Base-by-base conservation (phyloP, 2,888 invertebrate genomes). In the Agrotis clavis region DNA sequence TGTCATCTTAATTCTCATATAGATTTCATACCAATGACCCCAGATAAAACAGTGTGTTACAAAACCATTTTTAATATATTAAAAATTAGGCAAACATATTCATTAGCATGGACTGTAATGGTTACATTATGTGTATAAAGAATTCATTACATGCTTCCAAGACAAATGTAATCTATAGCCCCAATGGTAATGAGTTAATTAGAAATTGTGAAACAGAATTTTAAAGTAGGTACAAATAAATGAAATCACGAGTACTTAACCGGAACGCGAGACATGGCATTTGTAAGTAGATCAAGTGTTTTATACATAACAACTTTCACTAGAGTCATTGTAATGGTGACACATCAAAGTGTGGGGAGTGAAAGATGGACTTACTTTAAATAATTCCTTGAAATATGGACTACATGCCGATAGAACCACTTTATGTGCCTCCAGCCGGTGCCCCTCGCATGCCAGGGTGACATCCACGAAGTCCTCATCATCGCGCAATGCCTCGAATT, bases 391-490 rank as follows among this genome's bases (percentile, higher is more conserved):
- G 96, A 98, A 98, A 96, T 98, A 98, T 87, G 98, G 98, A 96
- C 98, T 98, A 96, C 98, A 98, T 86, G 98, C 98, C 82, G 98
- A 98, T 85, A 98, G 97, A 89, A 98, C 98, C 94, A 98, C 97
- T 97, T 98, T 98, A 96, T 98, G 98, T 87, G 98, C 98, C 96
- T 98, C 98, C 91, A 98, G 96, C 92, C 97, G 97, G 94, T 98
- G 97, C 87, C 98, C 98, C 92, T 98, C 98, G 96, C 98, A 98
- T 90, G 98, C 98, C 93, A 98, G 97, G 89, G 98, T 98, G 92
- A 98, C 98, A 97, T 98, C 98, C 92, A 98, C 98, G 96, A 98
- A 98, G 96, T 98, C 98, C 97, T 98, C 98, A 96, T 98, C 98
- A 96, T 98, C 98, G 93, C 98, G 97, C 91, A 98, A 97, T 91